Evolutionary conservation across 2,888 invertebrate genomes (phyloP), one percentile per base, ranked within the genome.

Genomic region (Argyra leucocephala): DNA sequence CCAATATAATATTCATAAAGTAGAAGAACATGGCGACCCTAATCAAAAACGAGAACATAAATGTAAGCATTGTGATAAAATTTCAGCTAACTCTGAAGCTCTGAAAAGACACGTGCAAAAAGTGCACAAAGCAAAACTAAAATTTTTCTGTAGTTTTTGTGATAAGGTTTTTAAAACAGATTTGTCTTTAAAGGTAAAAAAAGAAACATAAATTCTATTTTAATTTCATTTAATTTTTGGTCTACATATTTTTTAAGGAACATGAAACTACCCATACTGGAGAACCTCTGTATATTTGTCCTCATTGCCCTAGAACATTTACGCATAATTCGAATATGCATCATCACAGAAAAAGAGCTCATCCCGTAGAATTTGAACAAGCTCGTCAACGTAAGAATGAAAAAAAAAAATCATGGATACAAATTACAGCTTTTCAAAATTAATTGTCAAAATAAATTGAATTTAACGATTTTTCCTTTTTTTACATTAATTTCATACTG

Each of bases 241-340:
- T 37, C 12, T 15, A 7, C 10, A 7, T 63, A 66, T 59, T 60
- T 7, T 64, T 70, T 1, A 63, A 78, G 74, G 79, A 80, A 67
- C 79, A 80, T 67, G 77, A 78, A 74, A 75, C 80, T 21, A 75
- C 74, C 18, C 80, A 80, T 57, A 79, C 80, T 0, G 77, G 78
- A 12, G 78, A 79, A 67, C 75, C 76, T 63, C 69, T 80, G 3
- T 80, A 80, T 68, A 77, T 74, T 63, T 80, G 80, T 62, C 76
- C 76, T 0, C 76, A 78, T 66, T 80, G 79, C 64, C 73, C 78
- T 1, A 76, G 76, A 70, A 80, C 78, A 4, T 80, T 80, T 67
- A 80, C 79, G 66, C 79, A 79, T 6, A 78, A 76, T 71, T 78
- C 78, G 3, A 80, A 80, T 67, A 77, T 78, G 75, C 78, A 79